These are phyloP conservation scores for Parapsyche elsis DNA, from an alignment of 1,140 invertebrate genomes.

Conservation along the genomic window DNA sequence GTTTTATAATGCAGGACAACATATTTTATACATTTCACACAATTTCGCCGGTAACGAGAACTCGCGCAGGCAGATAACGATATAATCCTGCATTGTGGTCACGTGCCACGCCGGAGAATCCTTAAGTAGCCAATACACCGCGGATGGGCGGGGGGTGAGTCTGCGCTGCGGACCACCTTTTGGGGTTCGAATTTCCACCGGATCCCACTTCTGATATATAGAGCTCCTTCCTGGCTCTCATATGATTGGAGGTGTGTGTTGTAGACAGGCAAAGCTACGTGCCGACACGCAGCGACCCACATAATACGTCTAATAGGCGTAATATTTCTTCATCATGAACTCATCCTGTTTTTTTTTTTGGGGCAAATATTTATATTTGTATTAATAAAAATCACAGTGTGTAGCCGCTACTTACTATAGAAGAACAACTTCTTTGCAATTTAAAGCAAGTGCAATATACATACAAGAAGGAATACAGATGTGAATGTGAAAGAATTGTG, in stretches of 20 bases:
- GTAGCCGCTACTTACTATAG: too few relatives aligned
- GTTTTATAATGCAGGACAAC: slow-evolving; percentile 48
- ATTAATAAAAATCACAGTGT: too few relatives aligned
- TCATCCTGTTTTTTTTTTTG: too few relatives aligned
- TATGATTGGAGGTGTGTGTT: slow-evolving; percentile 47
- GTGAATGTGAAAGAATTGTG: too few relatives aligned
- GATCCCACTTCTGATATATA: slow-evolving; percentile 30
- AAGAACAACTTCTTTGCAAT: too few relatives aligned
- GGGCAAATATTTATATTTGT: too few relatives aligned
- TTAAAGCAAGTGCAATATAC: too few relatives aligned
- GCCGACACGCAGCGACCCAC: slow-evolving; percentile 5
- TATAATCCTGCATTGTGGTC: slow-evolving; percentile 55
- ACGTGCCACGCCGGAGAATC: slow-evolving; percentile 51
- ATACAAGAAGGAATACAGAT: too few relatives aligned
- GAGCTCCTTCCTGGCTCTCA: slow-evolving; percentile 17
- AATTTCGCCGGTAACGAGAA: slow-evolving; percentile 52
- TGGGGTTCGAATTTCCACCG: slow-evolving; percentile 1
- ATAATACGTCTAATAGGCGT: not conserved
- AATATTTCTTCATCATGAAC: slow-evolving; percentile 15
- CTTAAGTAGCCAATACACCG: slow-evolving; percentile 55
- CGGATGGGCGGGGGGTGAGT: not conserved
- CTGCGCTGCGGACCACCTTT: slow-evolving; percentile 41
- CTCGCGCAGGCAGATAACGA: slow-evolving; percentile 46
- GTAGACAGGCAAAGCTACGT: slow-evolving; percentile 7
- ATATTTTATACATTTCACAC: slow-evolving; percentile 54